Conservation (phyloP, 2,113 vertebrate genomes). For the Vanacampus margaritifer region DNA sequence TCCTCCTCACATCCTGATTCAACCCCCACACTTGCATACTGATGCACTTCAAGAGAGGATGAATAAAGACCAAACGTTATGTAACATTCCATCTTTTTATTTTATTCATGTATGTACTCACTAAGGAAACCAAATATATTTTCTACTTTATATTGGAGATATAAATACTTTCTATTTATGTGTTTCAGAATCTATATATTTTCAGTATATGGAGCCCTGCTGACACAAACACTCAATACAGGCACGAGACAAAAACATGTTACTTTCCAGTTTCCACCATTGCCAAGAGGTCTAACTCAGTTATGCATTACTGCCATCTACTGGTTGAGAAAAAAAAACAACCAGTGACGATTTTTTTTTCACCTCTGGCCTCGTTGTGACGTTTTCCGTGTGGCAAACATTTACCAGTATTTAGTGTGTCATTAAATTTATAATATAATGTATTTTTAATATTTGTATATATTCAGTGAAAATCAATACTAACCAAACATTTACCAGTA, state of each 20-base stretch:
- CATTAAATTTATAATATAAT: no score
- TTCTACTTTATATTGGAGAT: background rate
- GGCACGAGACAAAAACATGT: constrained; percentile 14
- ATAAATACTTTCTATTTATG: constrained; percentile 8
- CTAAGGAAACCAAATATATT: background rate
- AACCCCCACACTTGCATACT: background rate
- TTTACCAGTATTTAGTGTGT: background rate
- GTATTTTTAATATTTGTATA: no score
- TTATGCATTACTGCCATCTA: constrained; percentile 77
- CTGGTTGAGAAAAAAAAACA: constrained; percentile 46
- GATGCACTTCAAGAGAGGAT: constrained; percentile 7
- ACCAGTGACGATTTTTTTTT: background rate
- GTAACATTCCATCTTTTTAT: background rate
- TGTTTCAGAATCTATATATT: background rate
- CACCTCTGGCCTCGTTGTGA: background rate
- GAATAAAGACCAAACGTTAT: background rate
- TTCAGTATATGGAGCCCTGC: constrained; percentile 10
- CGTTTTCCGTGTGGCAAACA: background rate
- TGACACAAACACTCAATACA: constrained; percentile 44
- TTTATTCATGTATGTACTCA: constrained; percentile 1
- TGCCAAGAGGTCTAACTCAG: constrained; percentile 20
- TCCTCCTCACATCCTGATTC: background rate
- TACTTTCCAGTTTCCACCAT: background rate
- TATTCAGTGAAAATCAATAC: background rate
- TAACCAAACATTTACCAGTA: background rate